These are phyloP conservation scores for Hypsibius dujardini DNA, from an alignment of 1,140 invertebrate species.

Conservation along the genomic window DNA sequence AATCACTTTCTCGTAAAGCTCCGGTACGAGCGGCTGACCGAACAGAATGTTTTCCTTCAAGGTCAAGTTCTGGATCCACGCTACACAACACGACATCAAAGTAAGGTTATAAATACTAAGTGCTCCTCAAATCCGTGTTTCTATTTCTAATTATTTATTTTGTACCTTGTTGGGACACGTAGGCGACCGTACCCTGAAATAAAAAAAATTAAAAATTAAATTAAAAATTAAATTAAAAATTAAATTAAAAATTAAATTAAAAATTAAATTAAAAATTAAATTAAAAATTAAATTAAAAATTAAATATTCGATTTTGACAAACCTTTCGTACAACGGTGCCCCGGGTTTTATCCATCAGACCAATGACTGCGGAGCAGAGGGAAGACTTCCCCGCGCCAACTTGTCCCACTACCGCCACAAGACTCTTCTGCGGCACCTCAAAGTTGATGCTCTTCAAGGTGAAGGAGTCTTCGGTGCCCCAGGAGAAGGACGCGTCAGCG, in stretches of 20 bases:
- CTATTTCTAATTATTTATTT: no score
- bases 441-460: slow-evolving; percentile 25
- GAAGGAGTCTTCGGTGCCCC: slow-evolving; percentile 20
- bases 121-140: neutral
- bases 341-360: slow-evolving; percentile 35
- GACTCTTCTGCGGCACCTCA: slow-evolving; percentile 38
- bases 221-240: no score
- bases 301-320: no score
- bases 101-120: neutral
- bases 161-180: slow-evolving; percentile 54
- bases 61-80: slow-evolving; percentile 43
- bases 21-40: slow-evolving; percentile 34
- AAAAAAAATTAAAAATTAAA: no score
- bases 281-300: no score
- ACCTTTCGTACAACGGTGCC: no score
- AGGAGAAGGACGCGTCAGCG: slow-evolving; percentile 20
- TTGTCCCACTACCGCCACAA: slow-evolving; percentile 36
- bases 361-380: slow-evolving; percentile 38
- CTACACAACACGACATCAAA: slow-evolving; percentile 23
- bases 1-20: slow-evolving; percentile 25
- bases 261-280: no score
- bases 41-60: slow-evolving; percentile 42
- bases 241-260: no score
- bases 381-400: slow-evolving; percentile 41
- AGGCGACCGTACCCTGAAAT: slow-evolving; percentile 55